Base-by-base conservation (phyloP, 2,888 invertebrate species). In the Eristalis intricaria region DNA sequence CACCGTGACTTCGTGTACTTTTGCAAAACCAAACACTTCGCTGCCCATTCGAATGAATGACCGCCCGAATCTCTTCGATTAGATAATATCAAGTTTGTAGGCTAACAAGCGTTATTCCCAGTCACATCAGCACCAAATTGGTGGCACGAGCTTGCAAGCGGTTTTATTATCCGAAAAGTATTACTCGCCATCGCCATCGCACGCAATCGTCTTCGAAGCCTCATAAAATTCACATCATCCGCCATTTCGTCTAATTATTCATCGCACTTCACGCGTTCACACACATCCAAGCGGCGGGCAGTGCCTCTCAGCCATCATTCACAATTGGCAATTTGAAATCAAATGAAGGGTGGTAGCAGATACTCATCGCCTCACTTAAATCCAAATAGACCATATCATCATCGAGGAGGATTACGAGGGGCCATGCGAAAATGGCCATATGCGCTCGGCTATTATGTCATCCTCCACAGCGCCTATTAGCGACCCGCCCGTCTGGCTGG, bases 331-430 rank as follows among this genome's bases (percentile, higher is more conserved):
- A 73, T 73, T 73, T 58, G 74, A 50, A 64, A 56, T 75, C 63
- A 63, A 75, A 69, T 69, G 69, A 81, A 40, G 74, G 80, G 68
- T 74, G 35, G 69, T 19, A 7, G 43, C 43, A 50, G 50, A 69
- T 56, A 63, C 74, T 75, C 58, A 81, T 69, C 68, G 56, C 64
- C 69, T 75, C 69, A 75, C 69, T 81, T 81, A 58, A 69, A 64
- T 68, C 50, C 69, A 81, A 81, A 63, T 58, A 75, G 69, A 64
- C 69, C 69, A 69, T 64, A 69, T 75, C 75, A 75, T 75, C 81
- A 26, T 26, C 65, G 66, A 1, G n/a, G 60, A 63, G 35, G 32
- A 58, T 56, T 58, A 29, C 29, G 64, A 19, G 50, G n/a, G n/a
- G 19, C 19, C 50, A 50, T 50, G 50, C 50, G 50, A 50, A 50